These are phyloP conservation scores for Prietella phreatophila DNA, from an alignment of 2,113 vertebrate genomes.

Conservation along the genomic window DNA sequence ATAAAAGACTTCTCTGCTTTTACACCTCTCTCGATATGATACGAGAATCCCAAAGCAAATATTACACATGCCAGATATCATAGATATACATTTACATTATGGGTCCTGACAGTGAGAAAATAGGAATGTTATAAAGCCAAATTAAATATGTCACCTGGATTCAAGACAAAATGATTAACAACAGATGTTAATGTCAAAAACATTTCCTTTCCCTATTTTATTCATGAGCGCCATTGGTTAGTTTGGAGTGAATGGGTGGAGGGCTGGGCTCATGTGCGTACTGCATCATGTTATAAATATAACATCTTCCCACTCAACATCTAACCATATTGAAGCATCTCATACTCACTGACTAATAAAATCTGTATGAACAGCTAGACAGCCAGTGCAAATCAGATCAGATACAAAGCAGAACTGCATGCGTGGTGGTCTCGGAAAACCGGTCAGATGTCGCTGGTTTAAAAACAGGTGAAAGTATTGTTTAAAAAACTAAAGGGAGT, in stretches of 20 bases:
- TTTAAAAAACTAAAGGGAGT: background rate
- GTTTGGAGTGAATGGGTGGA: background rate
- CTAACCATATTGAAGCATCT: background rate
- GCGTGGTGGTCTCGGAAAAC: no score
- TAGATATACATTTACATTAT: background rate
- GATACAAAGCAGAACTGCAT: no score
- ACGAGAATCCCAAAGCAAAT: background rate
- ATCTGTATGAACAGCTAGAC: no score
- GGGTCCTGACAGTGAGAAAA: background rate
- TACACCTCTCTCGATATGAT: background rate
- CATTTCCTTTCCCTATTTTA: background rate
- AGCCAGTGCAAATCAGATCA: background rate
- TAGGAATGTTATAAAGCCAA: background rate
- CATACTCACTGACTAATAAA: no score
- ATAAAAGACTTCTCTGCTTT: background rate
- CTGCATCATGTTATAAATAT: background rate
- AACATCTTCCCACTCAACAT: no score
- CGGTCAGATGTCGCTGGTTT: background rate
- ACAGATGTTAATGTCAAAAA: background rate
- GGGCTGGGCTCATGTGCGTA: no score
- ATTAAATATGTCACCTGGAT: background rate
- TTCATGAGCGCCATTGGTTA: background rate
- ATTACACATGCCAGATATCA: background rate
- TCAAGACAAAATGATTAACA: background rate
- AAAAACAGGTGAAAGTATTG: background rate